Conservation (phyloP, 2,113 vertebrate genomes). For the Acanthochromis polyacanthus region DNA sequence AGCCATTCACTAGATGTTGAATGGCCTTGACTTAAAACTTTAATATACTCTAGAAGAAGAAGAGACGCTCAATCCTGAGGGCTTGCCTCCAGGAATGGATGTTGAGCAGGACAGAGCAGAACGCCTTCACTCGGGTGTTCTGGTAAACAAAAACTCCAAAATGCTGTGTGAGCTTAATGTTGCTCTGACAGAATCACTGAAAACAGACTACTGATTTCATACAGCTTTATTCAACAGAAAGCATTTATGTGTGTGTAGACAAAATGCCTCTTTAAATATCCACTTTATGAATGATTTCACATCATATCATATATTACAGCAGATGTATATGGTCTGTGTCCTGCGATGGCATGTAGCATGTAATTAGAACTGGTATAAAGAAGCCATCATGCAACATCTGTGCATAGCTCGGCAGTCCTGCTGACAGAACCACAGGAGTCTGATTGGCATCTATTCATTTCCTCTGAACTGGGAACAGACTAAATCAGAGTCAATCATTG, state of each 20-base stretch:
- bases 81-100: not conserved
- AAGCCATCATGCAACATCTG: constrained; percentile 39
- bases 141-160: not conserved
- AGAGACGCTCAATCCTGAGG: not conserved
- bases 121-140: too few species aligned
- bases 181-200: not conserved
- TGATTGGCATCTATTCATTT: constrained; percentile 85
- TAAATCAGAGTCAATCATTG: constrained; percentile 83
- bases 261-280: not conserved
- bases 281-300: not conserved
- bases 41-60: not conserved
- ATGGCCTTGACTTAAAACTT: not conserved
- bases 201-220: not conserved
- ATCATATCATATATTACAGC: not conserved
- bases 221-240: not conserved
- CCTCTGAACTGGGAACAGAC: constrained; percentile 67
- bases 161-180: not conserved
- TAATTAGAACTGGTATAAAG: constrained; percentile 51
- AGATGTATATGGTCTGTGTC: not conserved
- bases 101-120: not conserved
- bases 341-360: constrained; percentile 6
- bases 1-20: constrained; percentile 2
- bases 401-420: constrained; percentile 74
- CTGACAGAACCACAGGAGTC: constrained; percentile 67
- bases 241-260: not conserved